phyloP scores from a whole-genome alignment of 2,113 vertebrate genomes.

The Triplophysa rosa region DNA sequence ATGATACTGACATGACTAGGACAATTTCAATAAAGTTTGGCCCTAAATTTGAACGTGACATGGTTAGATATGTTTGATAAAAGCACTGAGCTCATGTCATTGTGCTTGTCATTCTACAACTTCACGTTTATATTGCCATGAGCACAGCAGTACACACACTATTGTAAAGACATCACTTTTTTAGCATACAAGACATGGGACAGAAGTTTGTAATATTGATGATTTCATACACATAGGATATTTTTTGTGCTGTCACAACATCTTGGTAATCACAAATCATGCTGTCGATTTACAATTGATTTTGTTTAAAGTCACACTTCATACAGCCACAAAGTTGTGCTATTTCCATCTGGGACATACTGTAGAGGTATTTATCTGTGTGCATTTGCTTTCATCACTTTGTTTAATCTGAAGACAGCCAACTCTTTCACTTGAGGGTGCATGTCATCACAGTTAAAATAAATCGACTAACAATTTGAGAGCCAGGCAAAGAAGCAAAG shows the following conservation, averaged over 20 bases:
- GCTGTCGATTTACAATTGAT: conserved; percentile 35
- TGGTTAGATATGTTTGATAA: conserved; percentile 72
- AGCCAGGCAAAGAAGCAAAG: neutral
- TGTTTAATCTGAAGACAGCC: neutral
- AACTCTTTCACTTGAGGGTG: neutral
- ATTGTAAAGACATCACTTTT: conserved; percentile 51
- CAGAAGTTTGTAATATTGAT: conserved; percentile 46
- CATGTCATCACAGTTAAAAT: neutral
- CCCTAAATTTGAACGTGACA: conserved; percentile 74
- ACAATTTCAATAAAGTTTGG: conserved; percentile 77
- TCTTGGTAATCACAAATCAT: conserved; percentile 17
- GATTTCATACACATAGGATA: conserved; percentile 55
- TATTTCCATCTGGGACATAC: neutral
- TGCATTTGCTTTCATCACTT: neutral
- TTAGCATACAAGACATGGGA: conserved; percentile 18
- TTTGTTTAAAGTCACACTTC: conserved; percentile 24
- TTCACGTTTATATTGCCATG: conserved; percentile 57
- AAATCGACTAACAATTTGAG: neutral
- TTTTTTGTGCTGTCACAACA: conserved; percentile 64
- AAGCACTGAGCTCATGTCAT: conserved; percentile 65
- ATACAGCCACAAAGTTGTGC: conserved; percentile 1
- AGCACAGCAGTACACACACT: conserved; percentile 50
- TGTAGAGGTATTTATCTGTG: neutral
- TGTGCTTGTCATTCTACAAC: conserved; percentile 66
- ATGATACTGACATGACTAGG: conserved; percentile 79